phyloP scores from a whole-genome alignment of 2,797 vertebrate species.

The Danio choprae region DNA sequence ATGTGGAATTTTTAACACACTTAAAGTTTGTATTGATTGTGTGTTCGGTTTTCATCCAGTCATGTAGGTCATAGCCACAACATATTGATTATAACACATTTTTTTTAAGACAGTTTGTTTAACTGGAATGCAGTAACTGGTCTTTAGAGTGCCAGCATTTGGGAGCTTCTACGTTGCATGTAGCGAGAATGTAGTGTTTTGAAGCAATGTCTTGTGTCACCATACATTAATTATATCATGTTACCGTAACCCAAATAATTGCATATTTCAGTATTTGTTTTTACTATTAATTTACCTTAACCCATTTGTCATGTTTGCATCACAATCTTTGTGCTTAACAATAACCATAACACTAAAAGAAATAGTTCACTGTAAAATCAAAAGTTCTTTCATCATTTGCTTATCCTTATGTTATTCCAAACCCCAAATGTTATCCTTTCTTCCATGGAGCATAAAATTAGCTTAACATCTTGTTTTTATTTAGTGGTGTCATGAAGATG shows the following conservation, averaged over 20 bases:
- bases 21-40: neutral
- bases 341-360: conserved; percentile 75
- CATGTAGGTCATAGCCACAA: neutral
- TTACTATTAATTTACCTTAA: conserved; percentile 66
- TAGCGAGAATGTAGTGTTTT: conserved; percentile 70
- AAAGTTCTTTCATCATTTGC: conserved; percentile 10
- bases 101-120: neutral
- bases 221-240: conserved; percentile 77
- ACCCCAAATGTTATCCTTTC: neutral
- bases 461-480: neutral
- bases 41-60: conserved; percentile 3
- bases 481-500: neutral
- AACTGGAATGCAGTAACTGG: conserved; percentile 1
- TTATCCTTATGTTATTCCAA: conserved; percentile 11
- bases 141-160: neutral
- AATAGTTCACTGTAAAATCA: conserved; percentile 19
- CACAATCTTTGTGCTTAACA: conserved; percentile 74
- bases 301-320: conserved; percentile 73
- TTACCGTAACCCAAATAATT: conserved; percentile 60
- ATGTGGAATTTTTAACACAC: neutral
- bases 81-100: neutral
- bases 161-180: conserved; percentile 41
- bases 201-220: conserved; percentile 76
- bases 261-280: conserved; percentile 60
- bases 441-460: neutral